A percentile compares a stretch with the other conserved stretches of the same genome.
Conservation (phyloP, 2,113 vertebrate genomes). For the Oenanthe oenanthe region DNA sequence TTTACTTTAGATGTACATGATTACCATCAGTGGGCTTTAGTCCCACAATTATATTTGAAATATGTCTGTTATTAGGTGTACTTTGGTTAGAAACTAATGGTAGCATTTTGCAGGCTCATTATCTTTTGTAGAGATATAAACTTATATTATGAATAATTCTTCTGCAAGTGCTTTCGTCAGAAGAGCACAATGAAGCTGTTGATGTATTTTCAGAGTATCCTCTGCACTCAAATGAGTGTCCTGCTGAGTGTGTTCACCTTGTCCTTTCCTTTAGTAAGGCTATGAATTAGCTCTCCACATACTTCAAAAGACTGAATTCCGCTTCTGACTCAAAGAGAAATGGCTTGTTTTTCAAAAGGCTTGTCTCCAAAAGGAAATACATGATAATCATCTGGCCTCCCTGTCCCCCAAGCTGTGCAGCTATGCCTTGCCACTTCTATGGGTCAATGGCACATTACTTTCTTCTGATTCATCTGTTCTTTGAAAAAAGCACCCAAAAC, state of each 20-base stretch:
- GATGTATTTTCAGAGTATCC: neutral
- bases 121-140: neutral
- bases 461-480: neutral
- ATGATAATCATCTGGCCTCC: neutral
- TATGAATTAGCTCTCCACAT: neutral
- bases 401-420: neutral
- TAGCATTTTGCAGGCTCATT: neutral
- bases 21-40: neutral
- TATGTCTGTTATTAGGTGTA: neutral
- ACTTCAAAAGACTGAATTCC: neutral
- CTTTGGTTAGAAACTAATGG: neutral
- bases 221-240: neutral
- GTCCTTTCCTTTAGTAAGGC: neutral
- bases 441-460: neutral
- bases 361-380: neutral
- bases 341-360: neutral
- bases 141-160: neutral
- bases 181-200: neutral
- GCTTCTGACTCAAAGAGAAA: neutral
- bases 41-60: neutral
- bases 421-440: neutral
- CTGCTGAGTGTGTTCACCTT: neutral
- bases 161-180: neutral
- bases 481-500: neutral
- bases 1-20: neutral